phyloP scores from a whole-genome alignment of 2,113 vertebrate species.

The Amphiprion percula region DNA sequence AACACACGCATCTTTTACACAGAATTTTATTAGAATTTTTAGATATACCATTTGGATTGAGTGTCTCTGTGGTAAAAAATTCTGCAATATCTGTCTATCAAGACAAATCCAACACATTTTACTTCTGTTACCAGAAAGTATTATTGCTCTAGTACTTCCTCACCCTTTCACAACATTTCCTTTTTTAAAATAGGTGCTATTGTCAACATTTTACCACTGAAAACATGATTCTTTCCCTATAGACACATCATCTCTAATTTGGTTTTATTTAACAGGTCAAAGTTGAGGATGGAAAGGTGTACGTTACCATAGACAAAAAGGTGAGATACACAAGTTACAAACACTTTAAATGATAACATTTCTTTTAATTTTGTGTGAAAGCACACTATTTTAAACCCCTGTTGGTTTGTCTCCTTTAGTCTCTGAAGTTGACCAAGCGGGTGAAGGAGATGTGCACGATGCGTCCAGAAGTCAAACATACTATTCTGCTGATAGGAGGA shows the following conservation, averaged over 20 bases:
- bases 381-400: neutral
- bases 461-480: slow-evolving; percentile 73
- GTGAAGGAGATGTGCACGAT: slow-evolving; percentile 84
- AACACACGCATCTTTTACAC: no score
- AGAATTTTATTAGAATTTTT: no score
- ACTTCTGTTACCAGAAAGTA: neutral
- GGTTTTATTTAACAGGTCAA: slow-evolving; percentile 81
- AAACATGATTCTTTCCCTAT: no score
- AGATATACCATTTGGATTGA: no score
- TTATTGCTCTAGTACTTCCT: neutral
- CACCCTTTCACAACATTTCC: no score
- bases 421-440: slow-evolving; percentile 77
- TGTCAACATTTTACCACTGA: no score
- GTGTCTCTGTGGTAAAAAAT: neutral
- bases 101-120: neutral
- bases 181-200: no score
- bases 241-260: neutral
- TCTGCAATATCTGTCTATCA: neutral
- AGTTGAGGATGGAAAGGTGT: slow-evolving; percentile 85
- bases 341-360: neutral
- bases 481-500: slow-evolving; percentile 83
- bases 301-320: slow-evolving; percentile 83
- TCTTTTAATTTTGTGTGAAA: neutral
- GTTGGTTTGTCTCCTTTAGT: slow-evolving; percentile 66
- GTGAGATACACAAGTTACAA: slow-evolving; percentile 69